These are phyloP conservation scores for Sympetrum striolatum DNA, from an alignment of 2,888 invertebrate genomes.

Conservation along the genomic window DNA sequence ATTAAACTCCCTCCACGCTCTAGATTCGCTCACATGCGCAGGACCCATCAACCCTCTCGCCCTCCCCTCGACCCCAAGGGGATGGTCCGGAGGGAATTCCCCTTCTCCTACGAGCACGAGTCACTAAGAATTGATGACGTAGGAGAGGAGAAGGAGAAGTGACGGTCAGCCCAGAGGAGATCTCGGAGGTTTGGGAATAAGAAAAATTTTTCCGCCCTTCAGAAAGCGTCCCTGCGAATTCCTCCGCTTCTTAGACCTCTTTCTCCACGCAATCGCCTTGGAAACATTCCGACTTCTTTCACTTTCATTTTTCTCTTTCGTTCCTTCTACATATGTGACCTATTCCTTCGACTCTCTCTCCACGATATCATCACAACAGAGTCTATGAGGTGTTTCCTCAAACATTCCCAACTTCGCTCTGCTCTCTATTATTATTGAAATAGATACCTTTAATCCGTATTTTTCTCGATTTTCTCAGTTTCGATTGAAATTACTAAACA, in stretches of 20 bases:
- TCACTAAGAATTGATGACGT: slow-evolving; percentile 40
- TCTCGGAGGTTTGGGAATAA: not conserved
- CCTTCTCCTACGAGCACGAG: slow-evolving; percentile 7
- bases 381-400: not conserved
- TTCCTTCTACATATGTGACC: not conserved
- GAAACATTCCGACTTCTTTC: not conserved
- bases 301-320: not conserved
- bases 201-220: slow-evolving; percentile 20
- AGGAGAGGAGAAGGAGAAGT: slow-evolving; percentile 55
- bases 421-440: not conserved
- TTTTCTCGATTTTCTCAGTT: too few species aligned
- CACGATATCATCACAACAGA: not conserved
- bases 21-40: not conserved
- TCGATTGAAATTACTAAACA: too few species aligned
- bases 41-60: not conserved
- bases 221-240: slow-evolving; percentile 5
- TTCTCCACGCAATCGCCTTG: not conserved
- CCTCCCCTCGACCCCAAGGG: slow-evolving; percentile 23
- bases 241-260: not conserved
- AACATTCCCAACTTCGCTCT: not conserved
- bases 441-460: too few species aligned
- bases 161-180: slow-evolving; percentile 51
- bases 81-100: slow-evolving; percentile 6
- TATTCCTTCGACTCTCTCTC: not conserved
- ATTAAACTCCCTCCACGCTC: slow-evolving; percentile 15